Base-by-base conservation (phyloP, 2,113 vertebrate genomes). In the Heterocephalus glaber region DNA sequence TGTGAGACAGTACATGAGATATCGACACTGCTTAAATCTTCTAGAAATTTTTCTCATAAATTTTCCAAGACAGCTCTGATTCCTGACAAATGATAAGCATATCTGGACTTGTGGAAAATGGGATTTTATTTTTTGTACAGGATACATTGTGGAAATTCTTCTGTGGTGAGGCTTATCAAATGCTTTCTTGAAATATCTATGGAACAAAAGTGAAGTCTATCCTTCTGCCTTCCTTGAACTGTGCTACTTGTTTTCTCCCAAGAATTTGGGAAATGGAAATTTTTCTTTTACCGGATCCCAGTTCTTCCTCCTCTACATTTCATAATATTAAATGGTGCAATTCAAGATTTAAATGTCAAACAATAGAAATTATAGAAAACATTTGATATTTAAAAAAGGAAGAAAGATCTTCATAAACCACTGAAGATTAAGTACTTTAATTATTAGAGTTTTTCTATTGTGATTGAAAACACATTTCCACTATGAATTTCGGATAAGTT, bases 271-370 rank as follows among this genome's bases (percentile, higher is more conserved):
- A 84, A 76, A 68, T 38, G 68, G 44, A 63, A 60, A 92, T 11
- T 95, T 95, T 76, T 16, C 30, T 66, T 95, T 72, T 61, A 68
- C 86, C 19, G 41, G 47, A 3, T 44, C 30, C 35, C 56, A 83
- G 61, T 0, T 10, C 16, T 93, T 0, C 16, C 6, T 89, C 16
- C 6, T 89, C 49, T 82, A 80, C 20, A 82, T 92, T 94, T 87
- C 35, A 60, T 74, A 44, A 79, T 52, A 65, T 0, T 89, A 56
- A 89, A 47, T 11, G 20, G 82, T 63, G 30, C 33, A 28, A 47
- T 72, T 89, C 38, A 83, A 88, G 68, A 58, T 63, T 47, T 83
- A 87, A 96, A 83, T 84, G 56, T 33, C 79, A 68, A 89, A 76
- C 38, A 92, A 41, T 14, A 72, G 56, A 93, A 93, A 76, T 81